A percentile compares a stretch with the other conserved stretches of the same genome.
Evolutionary conservation across 1,140 invertebrate genomes (phyloP).

Genomic region (Zeugodacus cucurbitae): DNA sequence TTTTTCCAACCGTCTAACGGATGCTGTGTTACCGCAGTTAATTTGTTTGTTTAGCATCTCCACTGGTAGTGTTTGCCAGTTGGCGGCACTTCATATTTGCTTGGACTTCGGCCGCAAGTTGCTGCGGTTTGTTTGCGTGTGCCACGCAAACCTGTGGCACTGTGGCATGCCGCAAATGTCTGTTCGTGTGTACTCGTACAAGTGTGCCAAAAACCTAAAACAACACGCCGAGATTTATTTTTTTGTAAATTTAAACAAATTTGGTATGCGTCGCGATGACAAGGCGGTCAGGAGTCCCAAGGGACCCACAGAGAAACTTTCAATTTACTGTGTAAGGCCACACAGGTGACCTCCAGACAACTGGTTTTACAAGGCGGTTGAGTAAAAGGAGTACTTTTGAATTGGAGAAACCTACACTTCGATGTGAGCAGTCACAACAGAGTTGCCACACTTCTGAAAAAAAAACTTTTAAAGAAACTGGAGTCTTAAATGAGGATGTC

Average conservation of each 20-base stretch:
- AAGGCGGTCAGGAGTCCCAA: not conserved
- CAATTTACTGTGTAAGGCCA: not conserved
- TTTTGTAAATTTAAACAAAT: not conserved
- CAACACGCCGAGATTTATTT: not conserved
- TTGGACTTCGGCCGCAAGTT: not conserved
- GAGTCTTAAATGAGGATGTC: too few relatives aligned
- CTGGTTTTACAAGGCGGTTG: not conserved
- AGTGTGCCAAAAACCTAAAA: not conserved
- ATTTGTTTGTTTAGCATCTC: slow-evolving; percentile 23
- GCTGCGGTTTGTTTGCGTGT: not conserved
- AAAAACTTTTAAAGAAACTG: too few relatives aligned
- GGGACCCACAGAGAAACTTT: not conserved
- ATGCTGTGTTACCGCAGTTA: slow-evolving; percentile 10
- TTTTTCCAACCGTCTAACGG: slow-evolving; percentile 13
- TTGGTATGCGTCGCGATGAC: not conserved
- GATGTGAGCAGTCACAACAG: too few relatives aligned
- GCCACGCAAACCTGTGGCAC: not conserved
- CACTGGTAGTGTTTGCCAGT: not conserved
- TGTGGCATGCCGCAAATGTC: not conserved
- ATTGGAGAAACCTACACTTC: not conserved
- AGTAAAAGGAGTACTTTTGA: not conserved
- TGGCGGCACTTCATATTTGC: slow-evolving; percentile 10
- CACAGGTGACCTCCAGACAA: not conserved
- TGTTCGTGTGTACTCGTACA: not conserved
- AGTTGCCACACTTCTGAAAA: too few relatives aligned